Percentiles rank a stretch among this genome's conserved stretches.
Evolutionary conservation across 2,888 invertebrate genomes (phyloP).

Genomic region (Amblyteles armatorius): DNA sequence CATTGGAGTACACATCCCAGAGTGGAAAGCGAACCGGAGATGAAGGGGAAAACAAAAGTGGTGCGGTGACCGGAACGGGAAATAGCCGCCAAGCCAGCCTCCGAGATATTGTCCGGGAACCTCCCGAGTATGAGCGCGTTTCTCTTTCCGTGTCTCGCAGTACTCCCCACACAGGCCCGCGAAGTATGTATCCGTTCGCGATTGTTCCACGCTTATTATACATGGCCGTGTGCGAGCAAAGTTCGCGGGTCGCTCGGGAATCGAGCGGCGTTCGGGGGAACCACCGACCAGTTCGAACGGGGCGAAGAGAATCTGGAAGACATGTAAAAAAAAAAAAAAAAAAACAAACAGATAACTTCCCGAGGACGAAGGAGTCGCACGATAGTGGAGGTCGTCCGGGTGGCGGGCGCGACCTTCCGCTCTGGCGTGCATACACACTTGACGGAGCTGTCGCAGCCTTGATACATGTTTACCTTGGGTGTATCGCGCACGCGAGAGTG

Average conservation of each 20-base stretch:
- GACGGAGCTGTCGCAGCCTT: background rate
- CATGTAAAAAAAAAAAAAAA: background rate
- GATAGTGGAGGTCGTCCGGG: background rate
- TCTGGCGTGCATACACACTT: background rate
- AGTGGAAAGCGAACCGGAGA: constrained; percentile 63
- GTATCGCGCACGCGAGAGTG: background rate
- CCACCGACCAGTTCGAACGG: background rate
- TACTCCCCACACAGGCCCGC: background rate
- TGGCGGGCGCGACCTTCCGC: constrained; percentile 1
- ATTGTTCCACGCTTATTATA: constrained; percentile 46
- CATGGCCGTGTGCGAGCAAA: constrained; percentile 9
- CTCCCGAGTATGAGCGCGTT: constrained; percentile 21
- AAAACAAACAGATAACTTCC: constrained; percentile 1
- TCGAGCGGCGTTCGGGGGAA: constrained; percentile 10
- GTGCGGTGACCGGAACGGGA: constrained; percentile 65
- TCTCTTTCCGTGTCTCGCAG: constrained; percentile 6
- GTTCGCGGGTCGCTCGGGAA: constrained; percentile 53
- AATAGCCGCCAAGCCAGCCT: constrained; percentile 55
- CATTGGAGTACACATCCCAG: constrained; percentile 34
- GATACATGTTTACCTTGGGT: background rate
- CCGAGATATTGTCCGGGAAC: constrained; percentile 55
- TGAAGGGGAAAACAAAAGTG: constrained; percentile 68
- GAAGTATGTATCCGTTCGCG: constrained; percentile 12
- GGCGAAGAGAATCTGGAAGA: background rate
- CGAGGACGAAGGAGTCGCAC: background rate